Evolutionary conservation across 2,888 invertebrate species (phyloP).

Genomic region (Mythimna lalbum): DNA sequence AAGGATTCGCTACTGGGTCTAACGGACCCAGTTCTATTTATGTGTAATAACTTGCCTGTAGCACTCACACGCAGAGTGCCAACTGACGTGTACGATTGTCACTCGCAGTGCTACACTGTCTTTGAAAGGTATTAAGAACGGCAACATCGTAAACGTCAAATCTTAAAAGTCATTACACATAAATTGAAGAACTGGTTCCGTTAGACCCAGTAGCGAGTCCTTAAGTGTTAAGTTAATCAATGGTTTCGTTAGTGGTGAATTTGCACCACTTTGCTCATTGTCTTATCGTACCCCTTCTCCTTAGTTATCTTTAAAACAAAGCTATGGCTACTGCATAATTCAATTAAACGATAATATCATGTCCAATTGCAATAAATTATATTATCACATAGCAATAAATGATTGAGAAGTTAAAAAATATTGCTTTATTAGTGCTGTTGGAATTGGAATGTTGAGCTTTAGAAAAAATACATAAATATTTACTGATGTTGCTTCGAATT

Average conservation of each 20-base stretch:
- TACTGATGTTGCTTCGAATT: not conserved
- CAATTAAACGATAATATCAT: conserved; percentile 19
- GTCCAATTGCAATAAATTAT: conserved; percentile 51
- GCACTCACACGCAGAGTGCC: too few species aligned
- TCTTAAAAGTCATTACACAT: too few species aligned
- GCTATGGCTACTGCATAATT: not conserved
- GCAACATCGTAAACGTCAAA: too few species aligned
- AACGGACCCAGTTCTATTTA: too few species aligned
- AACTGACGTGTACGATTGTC: too few species aligned
- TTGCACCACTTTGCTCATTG: not conserved
- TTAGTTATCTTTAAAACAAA: not conserved
- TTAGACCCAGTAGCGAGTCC: too few species aligned
- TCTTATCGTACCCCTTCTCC: not conserved
- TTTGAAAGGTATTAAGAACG: too few species aligned
- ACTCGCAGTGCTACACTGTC: too few species aligned
- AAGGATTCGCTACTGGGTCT: too few species aligned
- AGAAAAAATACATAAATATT: not conserved
- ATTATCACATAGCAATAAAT: conserved; percentile 62
- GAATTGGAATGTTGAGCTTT: conserved; percentile 13
- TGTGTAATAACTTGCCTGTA: too few species aligned
- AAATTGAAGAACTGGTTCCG: too few species aligned
- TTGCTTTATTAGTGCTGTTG: conserved; percentile 28
- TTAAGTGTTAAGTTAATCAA: not conserved
- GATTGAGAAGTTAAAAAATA: conserved; percentile 65
- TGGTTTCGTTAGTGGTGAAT: not conserved